Evolutionary conservation across 2,797 vertebrate species (phyloP), one percentile per base, ranked within the genome.

Genomic region (Tinamus major): DNA sequence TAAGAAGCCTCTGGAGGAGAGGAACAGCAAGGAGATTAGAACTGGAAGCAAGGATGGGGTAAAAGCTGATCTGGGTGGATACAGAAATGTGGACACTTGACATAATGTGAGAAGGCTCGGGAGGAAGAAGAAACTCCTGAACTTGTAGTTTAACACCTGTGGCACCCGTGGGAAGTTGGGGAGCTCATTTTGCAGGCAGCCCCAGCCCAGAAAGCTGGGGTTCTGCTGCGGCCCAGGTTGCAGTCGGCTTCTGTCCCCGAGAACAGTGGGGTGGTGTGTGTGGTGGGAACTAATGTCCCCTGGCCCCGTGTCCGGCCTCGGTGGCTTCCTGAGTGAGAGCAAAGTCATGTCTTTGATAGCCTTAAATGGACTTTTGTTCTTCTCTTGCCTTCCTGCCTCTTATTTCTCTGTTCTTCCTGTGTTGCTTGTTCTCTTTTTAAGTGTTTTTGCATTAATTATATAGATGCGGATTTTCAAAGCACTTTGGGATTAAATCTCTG

Each of bases 261-360:
- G 44, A 80, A 31, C 29, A 2, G 61, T 44, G 71, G 53, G 87
- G 37, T 5, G 0, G 20, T 64, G 10, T 78, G 9, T 79, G 17
- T 74, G 79, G 41, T 85, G 85, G 90, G 85, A 91, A 6, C 55
- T 72, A 65, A 89, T 67, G 42, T 83, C 37, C 89, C 70, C 42
- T 75, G 53, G 67, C 33, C 29, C 51, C 0, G 0, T 83, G 85
- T 87, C 44, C 58, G 83, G 82, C 44, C 59, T 79, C 55, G 69
- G 65, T 76, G 70, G 46, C 92, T 94, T 86, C 77, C 63, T 90
- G 70, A 84, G 59, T 76, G 91, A 89, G 79, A 81, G 46, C n/a
- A 53, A 87, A 61, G 63, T 76, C n/a, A 46, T 87, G 35, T 81
- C 56, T 85, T 90, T 81, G 65, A 59, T 64, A 75, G 58, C 55